phyloP scores from a whole-genome alignment of 2,113 vertebrate species.

The mouse (Mus musculus) region DNA sequence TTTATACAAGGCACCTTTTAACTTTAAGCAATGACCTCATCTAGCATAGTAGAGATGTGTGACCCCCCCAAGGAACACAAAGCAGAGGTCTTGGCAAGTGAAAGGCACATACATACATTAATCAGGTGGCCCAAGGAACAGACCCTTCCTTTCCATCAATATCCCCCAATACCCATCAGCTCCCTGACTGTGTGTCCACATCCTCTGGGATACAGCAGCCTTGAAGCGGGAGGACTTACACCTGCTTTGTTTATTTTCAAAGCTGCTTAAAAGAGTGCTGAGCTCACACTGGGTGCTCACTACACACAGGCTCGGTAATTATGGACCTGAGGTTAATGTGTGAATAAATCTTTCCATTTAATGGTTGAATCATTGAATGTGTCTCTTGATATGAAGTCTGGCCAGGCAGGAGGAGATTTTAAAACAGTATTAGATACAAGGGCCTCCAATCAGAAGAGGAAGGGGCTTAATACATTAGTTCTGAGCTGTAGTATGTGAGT shows the following conservation, averaged over 20 bases:
- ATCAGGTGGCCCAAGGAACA: not conserved
- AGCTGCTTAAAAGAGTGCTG: not conserved
- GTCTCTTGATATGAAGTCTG: not conserved
- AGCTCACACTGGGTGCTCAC: not conserved
- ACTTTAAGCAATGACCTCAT: not conserved
- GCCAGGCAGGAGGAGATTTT: not conserved
- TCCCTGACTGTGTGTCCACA: too few species aligned
- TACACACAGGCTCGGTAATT: not conserved
- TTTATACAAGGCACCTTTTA: rapidly evolving
- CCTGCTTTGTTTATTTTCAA: not conserved
- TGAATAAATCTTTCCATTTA: not conserved
- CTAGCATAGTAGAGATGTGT: not conserved
- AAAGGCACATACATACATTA: not conserved
- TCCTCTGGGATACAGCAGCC: not conserved
- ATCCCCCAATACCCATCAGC: rapidly evolving
- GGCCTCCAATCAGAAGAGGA: not conserved
- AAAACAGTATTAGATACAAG: not conserved
- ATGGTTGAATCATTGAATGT: not conserved
- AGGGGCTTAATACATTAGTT: not conserved
- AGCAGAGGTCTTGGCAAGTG: not conserved
- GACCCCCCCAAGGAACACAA: not conserved
- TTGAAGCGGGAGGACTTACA: rapidly evolving
- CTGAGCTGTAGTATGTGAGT: not conserved
- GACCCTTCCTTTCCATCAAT: not conserved
- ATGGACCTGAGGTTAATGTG: too few species aligned